Percentiles rank a stretch among this genome's conserved stretches.
phyloP scores from a whole-genome alignment of 64 coral and sea anemone genomes.

The Actinia tenebrosa region DNA sequence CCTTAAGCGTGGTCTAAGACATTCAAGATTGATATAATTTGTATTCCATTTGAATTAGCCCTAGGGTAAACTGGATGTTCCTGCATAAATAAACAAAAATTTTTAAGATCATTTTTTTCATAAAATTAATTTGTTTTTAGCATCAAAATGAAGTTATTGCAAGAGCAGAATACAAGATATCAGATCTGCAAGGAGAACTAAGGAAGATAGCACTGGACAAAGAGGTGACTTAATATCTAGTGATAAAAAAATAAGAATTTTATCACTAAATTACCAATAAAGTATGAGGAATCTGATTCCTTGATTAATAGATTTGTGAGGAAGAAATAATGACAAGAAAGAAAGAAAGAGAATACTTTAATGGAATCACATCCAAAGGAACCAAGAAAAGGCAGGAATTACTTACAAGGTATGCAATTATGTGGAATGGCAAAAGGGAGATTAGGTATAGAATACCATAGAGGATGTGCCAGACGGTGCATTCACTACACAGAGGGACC shows the following conservation, averaged over 20 bases:
- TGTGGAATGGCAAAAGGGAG: too few species aligned
- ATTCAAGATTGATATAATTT: too few species aligned
- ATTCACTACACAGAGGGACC: too few species aligned
- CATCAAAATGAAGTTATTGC: not conserved
- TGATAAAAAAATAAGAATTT: not conserved
- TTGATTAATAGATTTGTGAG: not conserved
- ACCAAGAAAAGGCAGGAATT: constrained; percentile 5
- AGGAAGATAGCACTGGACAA: not conserved
- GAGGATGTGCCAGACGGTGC: too few species aligned
- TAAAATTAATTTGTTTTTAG: not conserved
- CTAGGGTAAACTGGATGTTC: too few species aligned
- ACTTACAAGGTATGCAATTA: not conserved
- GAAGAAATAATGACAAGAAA: not conserved
- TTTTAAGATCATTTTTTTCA: too few species aligned
- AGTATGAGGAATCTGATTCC: not conserved
- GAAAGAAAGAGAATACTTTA: not conserved
- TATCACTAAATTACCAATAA: not conserved
- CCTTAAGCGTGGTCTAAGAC: too few species aligned
- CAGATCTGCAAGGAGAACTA: not conserved
- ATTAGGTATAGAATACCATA: too few species aligned
- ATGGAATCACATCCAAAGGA: not conserved
- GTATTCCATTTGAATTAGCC: too few species aligned
- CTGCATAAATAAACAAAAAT: too few species aligned
- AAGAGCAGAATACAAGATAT: not conserved
- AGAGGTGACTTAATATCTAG: not conserved